These are phyloP conservation scores for Cephus pygmeus DNA, from an alignment of 2,888 invertebrate genomes.

Conservation along the genomic window DNA sequence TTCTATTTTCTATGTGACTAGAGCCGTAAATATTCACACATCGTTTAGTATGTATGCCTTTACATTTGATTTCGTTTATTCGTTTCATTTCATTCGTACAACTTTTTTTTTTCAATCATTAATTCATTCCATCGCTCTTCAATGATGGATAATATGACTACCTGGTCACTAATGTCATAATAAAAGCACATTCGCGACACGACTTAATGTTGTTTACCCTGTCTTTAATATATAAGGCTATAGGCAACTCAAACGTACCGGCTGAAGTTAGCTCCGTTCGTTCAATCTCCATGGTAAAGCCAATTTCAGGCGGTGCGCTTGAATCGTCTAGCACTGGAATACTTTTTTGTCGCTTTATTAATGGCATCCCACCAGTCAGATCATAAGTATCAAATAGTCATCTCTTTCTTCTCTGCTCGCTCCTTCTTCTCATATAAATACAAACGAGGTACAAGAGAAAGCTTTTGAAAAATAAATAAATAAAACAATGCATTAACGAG, in stretches of 20 bases:
- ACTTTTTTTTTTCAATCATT: not conserved
- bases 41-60: not conserved
- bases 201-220: conserved; percentile 53
- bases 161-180: conserved; percentile 16
- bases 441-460: conserved; percentile 17
- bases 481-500: not conserved
- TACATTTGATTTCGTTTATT: not conserved
- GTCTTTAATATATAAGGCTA: conserved; percentile 37
- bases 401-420: not conserved
- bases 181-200: conserved; percentile 57
- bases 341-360: not conserved
- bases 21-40: not conserved
- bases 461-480: not conserved
- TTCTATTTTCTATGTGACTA: not conserved
- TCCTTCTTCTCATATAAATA: not conserved
- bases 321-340: not conserved
- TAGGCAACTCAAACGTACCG: not conserved
- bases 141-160: not conserved
- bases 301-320: not conserved
- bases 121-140: not conserved
- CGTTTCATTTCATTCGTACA: not conserved
- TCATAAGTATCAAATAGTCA: not conserved
- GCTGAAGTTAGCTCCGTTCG: not conserved
- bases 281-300: not conserved
- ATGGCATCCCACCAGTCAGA: not conserved